Evolutionary conservation across 2,888 invertebrate species (phyloP).

Genomic region (Orchesella flavescens): DNA sequence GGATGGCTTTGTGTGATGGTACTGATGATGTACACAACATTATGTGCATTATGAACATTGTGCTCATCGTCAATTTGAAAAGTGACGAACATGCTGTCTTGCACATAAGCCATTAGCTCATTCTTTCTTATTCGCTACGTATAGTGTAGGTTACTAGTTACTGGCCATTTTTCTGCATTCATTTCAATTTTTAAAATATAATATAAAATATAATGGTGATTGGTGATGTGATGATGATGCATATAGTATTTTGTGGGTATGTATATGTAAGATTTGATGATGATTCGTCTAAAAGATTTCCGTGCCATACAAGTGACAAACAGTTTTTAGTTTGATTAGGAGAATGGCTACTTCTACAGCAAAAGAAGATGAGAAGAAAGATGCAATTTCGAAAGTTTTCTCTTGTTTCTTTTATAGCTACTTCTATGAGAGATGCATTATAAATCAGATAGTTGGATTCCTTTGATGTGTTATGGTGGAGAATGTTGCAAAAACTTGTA

Average conservation of each 20-base stretch:
- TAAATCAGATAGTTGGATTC: constrained; percentile 20
- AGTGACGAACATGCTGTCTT: too few relatives aligned
- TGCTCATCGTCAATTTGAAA: too few relatives aligned
- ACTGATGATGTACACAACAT: too few relatives aligned
- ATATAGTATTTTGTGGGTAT: too few relatives aligned
- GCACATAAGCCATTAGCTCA: not conserved
- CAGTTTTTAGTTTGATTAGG: constrained; percentile 1
- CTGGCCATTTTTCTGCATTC: not conserved
- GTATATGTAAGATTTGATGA: not conserved
- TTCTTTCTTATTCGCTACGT: not conserved
- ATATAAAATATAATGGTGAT: too few relatives aligned
- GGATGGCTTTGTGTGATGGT: too few relatives aligned
- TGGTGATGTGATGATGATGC: constrained; percentile 16
- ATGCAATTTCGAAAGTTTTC: constrained; percentile 41
- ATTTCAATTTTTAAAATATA: not conserved
- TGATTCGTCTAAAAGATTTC: constrained; percentile 11
- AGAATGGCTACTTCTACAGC: constrained; percentile 25
- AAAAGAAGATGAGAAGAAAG: constrained; percentile 24
- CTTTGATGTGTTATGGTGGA: constrained; percentile 3
- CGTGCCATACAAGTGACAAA: constrained; percentile 24
- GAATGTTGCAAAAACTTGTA: constrained; percentile 41
- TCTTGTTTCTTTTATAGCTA: constrained; percentile 38
- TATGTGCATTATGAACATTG: too few relatives aligned
- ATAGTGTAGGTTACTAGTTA: not conserved
- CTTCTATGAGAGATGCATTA: constrained; percentile 10